A percentile compares a stretch with the other conserved stretches of the same genome.
Evolutionary conservation across 2,888 invertebrate genomes (phyloP).

Genomic region (Drosophila leonis): DNA sequence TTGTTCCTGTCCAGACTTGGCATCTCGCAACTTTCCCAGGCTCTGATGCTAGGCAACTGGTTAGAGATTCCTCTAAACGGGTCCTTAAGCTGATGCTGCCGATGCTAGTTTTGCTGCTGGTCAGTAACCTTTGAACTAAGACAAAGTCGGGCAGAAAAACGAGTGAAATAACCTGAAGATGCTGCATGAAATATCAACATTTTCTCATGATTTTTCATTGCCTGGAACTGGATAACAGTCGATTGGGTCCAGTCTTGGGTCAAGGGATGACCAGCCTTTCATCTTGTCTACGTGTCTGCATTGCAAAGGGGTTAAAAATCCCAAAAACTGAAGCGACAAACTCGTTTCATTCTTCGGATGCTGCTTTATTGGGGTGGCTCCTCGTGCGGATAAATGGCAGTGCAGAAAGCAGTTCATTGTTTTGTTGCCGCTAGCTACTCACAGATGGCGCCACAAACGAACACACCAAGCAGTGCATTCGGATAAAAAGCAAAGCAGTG

Average conservation of each 20-base stretch:
- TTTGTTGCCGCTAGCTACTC: constrained; percentile 1
- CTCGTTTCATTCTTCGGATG: constrained; percentile 41
- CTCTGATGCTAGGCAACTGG: constrained; percentile 34
- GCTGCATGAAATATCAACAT: constrained; percentile 63
- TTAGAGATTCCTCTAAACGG: constrained; percentile 34
- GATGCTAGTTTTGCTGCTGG: constrained; percentile 34
- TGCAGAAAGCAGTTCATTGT: constrained; percentile 35
- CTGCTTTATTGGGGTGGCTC: constrained; percentile 44
- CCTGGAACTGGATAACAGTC: constrained; percentile 53
- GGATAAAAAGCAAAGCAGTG: constrained; percentile 54
- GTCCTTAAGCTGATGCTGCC: constrained; percentile 33
- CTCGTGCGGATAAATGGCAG: constrained; percentile 42
- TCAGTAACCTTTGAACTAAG: constrained; percentile 78
- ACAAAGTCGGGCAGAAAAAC: constrained; percentile 56
- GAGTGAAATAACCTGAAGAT: constrained; percentile 65
- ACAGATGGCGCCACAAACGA: constrained; percentile 32
- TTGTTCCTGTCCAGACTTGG: constrained; percentile 67
- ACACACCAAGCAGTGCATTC: constrained; percentile 30
- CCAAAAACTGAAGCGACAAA: constrained; percentile 28
- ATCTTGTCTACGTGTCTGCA: constrained; percentile 23
- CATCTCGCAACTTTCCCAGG: constrained; percentile 44
- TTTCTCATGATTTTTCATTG: constrained; percentile 72
- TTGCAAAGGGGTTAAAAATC: constrained; percentile 55
- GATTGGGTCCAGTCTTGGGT: constrained; percentile 46
- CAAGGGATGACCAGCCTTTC: constrained; percentile 32